Conservation (phyloP, 1,140 invertebrate species). For the Tribolium madens region DNA sequence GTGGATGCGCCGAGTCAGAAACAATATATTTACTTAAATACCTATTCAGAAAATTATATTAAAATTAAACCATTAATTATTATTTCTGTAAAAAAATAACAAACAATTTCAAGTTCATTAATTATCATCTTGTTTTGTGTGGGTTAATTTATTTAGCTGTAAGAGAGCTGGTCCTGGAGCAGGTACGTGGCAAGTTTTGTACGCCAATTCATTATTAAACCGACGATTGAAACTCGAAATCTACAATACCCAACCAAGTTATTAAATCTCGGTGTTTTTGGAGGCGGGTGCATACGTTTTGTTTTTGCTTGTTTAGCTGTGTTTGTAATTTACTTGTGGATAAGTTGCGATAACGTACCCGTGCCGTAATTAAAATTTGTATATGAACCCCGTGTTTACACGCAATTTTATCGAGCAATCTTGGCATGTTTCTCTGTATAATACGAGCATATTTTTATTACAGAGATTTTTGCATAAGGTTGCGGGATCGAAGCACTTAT, state of each 20-base stretch:
- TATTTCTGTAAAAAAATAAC: no score
- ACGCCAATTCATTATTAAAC: constrained; percentile 15
- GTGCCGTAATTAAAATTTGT: constrained; percentile 48
- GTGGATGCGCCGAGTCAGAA: no score
- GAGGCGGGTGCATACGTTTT: constrained; percentile 30
- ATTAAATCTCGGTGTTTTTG: constrained; percentile 24
- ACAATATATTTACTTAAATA: no score
- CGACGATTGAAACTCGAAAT: constrained; percentile 1
- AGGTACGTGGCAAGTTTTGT: constrained; percentile 4
- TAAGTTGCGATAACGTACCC: constrained; percentile 45
- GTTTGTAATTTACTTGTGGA: constrained; percentile 46
- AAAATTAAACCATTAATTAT: no score
- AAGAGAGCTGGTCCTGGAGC: no score
- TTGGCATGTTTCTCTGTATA: constrained; percentile 34
- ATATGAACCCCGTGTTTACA: constrained; percentile 37
- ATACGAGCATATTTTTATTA: constrained; percentile 32
- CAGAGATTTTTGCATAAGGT: constrained; percentile 29
- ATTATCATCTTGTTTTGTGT: no score
- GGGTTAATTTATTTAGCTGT: no score
- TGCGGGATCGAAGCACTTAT: not conserved
- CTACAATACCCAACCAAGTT: constrained; percentile 3
- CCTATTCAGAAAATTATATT: no score
- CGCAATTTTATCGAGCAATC: constrained; percentile 42
- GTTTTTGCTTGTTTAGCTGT: constrained; percentile 38
- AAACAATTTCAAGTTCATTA: no score